Conservation (phyloP, 2,888 invertebrate species). For the Brachypterus glaber region DNA sequence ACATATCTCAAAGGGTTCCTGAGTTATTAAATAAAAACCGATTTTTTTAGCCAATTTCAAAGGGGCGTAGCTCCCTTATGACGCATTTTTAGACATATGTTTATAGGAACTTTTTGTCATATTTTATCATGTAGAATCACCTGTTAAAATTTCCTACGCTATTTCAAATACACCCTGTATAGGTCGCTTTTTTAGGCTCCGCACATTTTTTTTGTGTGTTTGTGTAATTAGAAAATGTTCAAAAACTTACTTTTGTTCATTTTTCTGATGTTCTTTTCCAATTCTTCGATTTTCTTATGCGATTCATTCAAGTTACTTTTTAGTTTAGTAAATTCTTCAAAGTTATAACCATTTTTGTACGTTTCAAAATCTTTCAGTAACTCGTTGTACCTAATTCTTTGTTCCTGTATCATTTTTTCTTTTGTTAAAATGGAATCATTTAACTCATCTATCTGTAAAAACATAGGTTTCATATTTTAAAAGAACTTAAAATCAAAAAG, state of each 20-base stretch:
- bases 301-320: slow-evolving; percentile 26
- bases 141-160: too few relatives aligned
- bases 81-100: too few relatives aligned
- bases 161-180: too few relatives aligned
- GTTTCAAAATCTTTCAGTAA: slow-evolving; percentile 30
- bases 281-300: slow-evolving; percentile 27
- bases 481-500: background rate
- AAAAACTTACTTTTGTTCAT: slow-evolving; percentile 33
- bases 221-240: too few relatives aligned
- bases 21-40: too few relatives aligned
- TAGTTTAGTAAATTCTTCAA: slow-evolving; percentile 27
- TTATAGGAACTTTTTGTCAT: too few relatives aligned
- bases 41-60: too few relatives aligned
- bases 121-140: too few relatives aligned
- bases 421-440: slow-evolving; percentile 21
- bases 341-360: slow-evolving; percentile 29
- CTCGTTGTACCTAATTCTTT: slow-evolving; percentile 23
- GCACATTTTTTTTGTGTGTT: too few relatives aligned
- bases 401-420: slow-evolving; percentile 28
- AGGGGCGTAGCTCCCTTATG: too few relatives aligned
- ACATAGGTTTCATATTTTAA: background rate
- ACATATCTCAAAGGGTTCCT: too few relatives aligned
- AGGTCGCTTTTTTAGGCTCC: too few relatives aligned
- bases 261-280: slow-evolving; percentile 33
- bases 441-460: slow-evolving; percentile 25